Percentiles rank a stretch among this genome's conserved stretches.
These are phyloP conservation scores for Hylaeus anthracinus DNA, from an alignment of 1,140 invertebrate genomes.

Conservation along the genomic window DNA sequence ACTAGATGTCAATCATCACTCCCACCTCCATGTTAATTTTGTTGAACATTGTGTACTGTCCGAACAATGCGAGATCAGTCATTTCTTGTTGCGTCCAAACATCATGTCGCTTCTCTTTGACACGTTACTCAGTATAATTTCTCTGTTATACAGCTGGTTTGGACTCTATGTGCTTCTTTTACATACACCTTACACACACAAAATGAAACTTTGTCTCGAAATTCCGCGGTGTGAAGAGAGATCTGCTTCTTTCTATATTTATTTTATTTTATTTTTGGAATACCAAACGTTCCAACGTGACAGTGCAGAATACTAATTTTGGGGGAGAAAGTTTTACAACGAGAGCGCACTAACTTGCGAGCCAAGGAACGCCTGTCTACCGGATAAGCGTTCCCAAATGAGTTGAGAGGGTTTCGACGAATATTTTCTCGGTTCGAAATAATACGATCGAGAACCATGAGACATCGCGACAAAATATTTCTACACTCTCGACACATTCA, in stretches of 20 bases:
- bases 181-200: slow-evolving; percentile 57
- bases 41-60: slow-evolving; percentile 65
- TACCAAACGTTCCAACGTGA: slow-evolving; percentile 19
- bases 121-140: slow-evolving; percentile 1
- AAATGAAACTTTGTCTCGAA: not conserved
- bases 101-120: slow-evolving; percentile 43
- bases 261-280: too few species aligned
- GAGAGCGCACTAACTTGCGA: slow-evolving; percentile 65
- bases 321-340: slow-evolving; percentile 50
- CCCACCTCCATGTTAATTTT: slow-evolving; percentile 63
- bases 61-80: slow-evolving; percentile 50
- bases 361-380: slow-evolving; percentile 7
- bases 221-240: not conserved
- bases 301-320: slow-evolving; percentile 51
- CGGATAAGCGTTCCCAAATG: slow-evolving; percentile 38
- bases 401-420: slow-evolving; percentile 46
- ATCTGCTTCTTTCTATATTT: not conserved
- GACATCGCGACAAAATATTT: slow-evolving; percentile 39
- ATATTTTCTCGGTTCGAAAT: not conserved
- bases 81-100: slow-evolving; percentile 26
- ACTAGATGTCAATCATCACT: slow-evolving; percentile 80
- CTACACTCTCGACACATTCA: slow-evolving; percentile 66
- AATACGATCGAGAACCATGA: not conserved
- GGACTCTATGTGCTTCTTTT: slow-evolving; percentile 58
- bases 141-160: slow-evolving; percentile 38